Percentiles rank a stretch among this genome's conserved stretches.
These are phyloP conservation scores for Drosophila bunnanda DNA, from an alignment of 2,888 invertebrate species.

Conservation along the genomic window DNA sequence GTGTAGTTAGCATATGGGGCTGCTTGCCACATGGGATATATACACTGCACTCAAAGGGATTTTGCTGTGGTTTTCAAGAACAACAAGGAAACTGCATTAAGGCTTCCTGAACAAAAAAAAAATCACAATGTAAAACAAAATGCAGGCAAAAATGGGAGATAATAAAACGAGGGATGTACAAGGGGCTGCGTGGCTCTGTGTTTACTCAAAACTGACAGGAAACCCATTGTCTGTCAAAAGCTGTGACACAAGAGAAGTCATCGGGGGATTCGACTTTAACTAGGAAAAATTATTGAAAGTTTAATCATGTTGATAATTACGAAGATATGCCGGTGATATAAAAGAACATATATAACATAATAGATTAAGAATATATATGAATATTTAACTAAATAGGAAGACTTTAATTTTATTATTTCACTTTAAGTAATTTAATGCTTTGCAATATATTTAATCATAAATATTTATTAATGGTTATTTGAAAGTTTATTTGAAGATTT, in stretches of 20 bases:
- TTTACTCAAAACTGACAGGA: neutral
- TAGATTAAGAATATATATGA: neutral
- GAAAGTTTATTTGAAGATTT: neutral
- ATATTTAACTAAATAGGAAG: too few relatives aligned
- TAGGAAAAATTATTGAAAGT: neutral
- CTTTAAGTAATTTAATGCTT: neutral
- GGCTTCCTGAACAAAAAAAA: neutral
- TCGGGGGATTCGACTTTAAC: neutral
- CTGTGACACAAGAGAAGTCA: neutral
- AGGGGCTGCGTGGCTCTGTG: neutral
- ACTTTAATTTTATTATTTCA: too few relatives aligned
- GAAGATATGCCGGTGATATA: neutral
- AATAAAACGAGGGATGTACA: neutral
- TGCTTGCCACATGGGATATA: constrained; percentile 16
- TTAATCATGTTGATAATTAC: neutral
- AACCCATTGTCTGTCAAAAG: neutral
- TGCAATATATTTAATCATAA: too few relatives aligned
- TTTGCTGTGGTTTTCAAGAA: constrained; percentile 22
- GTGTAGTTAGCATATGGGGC: constrained; percentile 8
- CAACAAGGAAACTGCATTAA: constrained; percentile 50
- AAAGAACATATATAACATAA: too few relatives aligned
- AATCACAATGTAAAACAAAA: constrained; percentile 2
- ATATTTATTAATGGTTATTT: neutral
- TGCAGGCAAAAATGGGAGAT: constrained; percentile 6
- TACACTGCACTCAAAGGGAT: constrained; percentile 40